Evolutionary conservation across 2,888 invertebrate species (phyloP).

Genomic region (Acrocera orbiculus): DNA sequence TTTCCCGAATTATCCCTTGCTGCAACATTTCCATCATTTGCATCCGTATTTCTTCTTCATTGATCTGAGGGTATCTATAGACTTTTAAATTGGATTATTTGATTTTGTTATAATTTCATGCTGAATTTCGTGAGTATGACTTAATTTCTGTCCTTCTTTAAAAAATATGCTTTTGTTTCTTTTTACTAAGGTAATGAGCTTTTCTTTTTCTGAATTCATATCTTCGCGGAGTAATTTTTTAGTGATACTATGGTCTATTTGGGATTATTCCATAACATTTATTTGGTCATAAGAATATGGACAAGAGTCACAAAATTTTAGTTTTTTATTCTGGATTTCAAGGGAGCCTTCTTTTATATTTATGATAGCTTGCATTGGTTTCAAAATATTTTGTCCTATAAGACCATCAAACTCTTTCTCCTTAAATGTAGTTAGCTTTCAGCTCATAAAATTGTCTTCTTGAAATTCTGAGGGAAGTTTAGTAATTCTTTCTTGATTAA

Average conservation of each 20-base stretch:
- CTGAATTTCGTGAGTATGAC: neutral
- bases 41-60: neutral
- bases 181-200: constrained; percentile 1
- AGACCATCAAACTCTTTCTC: constrained; percentile 7
- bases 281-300: constrained; percentile 1
- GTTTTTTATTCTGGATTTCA: constrained; percentile 5
- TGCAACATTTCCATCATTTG: constrained; percentile 13
- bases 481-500: constrained; percentile 11
- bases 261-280: neutral
- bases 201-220: no score
- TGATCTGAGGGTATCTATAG: neutral
- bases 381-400: constrained; percentile 9
- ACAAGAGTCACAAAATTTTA: neutral
- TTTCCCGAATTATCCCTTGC: constrained; percentile 3
- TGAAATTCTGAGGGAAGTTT: constrained; percentile 11
- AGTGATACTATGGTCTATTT: constrained; percentile 1
- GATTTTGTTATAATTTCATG: neutral
- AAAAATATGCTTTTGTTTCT: constrained; percentile 1
- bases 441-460: constrained; percentile 12
- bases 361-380: constrained; percentile 9
- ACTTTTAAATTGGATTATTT: neutral
- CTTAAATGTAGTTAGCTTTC: constrained; percentile 10
- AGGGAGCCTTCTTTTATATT: constrained; percentile 7
- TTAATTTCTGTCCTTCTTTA: neutral
- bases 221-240: constrained; percentile 3